Conservation (phyloP, 2,888 invertebrate species). For the Ariolimax columbianus region DNA sequence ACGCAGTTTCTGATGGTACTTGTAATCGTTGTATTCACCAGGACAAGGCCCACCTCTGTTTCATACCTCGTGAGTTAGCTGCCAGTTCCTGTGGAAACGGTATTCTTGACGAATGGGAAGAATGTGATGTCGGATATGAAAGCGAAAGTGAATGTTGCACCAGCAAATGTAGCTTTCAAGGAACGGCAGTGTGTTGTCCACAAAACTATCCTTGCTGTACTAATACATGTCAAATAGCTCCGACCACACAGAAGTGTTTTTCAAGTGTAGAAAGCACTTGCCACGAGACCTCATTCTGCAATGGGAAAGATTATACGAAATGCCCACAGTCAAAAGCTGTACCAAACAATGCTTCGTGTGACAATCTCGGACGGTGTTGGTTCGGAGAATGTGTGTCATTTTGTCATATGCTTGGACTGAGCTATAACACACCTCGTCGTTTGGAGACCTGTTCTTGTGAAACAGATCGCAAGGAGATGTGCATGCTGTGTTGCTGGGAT, state of each 20-base stretch:
- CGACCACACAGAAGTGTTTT: background rate
- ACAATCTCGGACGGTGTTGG: background rate
- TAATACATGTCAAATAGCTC: slow-evolving; percentile 10
- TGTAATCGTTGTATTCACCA: background rate
- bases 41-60: slow-evolving; percentile 33
- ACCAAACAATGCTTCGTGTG: slow-evolving; percentile 7
- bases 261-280: background rate
- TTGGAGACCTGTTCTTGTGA: background rate
- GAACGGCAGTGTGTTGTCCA: slow-evolving; percentile 3
- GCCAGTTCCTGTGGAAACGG: slow-evolving; percentile 11
- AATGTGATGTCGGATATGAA: slow-evolving; percentile 23
- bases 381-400: slow-evolving; percentile 8
- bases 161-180: background rate
- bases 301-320: background rate
- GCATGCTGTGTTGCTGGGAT: slow-evolving; percentile 6
- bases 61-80: background rate
- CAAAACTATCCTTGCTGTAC: slow-evolving; percentile 24
- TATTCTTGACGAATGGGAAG: background rate
- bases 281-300: background rate
- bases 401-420: background rate
- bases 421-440: background rate
- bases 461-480: background rate
- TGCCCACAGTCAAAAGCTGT: background rate
- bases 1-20: too few relatives aligned
- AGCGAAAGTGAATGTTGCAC: background rate